Evolutionary conservation across 2,113 vertebrate species (phyloP).

Genomic region (Hirundichthys speculiger): DNA sequence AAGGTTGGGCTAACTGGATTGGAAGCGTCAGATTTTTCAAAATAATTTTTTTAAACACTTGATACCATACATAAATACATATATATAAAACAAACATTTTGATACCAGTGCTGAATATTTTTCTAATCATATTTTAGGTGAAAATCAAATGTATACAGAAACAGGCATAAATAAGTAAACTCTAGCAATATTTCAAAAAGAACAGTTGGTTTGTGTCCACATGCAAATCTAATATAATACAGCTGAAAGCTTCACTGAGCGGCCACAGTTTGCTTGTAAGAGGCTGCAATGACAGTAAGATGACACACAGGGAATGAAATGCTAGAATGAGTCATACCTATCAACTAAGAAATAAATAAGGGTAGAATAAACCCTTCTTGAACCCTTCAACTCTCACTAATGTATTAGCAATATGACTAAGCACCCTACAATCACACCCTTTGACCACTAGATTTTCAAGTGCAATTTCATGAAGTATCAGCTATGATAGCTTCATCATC

Average conservation of each 20-base stretch:
- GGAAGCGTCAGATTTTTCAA: no score
- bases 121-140: no score
- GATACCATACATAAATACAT: no score
- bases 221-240: constrained; percentile 1
- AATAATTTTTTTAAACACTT: no score
- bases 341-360: constrained; percentile 42
- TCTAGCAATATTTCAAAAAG: not conserved
- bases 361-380: constrained; percentile 34
- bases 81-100: no score
- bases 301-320: constrained; percentile 47
- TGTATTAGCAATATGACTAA: constrained; percentile 48
- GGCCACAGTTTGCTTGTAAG: constrained; percentile 21
- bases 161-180: no score
- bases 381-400: constrained; percentile 42
- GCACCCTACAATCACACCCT: constrained; percentile 41
- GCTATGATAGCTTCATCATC: constrained; percentile 37
- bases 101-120: no score
- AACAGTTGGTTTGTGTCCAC: constrained; percentile 12
- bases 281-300: constrained; percentile 43
- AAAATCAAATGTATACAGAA: no score
- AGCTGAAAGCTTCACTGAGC: constrained; percentile 9
- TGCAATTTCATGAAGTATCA: constrained; percentile 42
- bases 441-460: constrained; percentile 44
- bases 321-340: constrained; percentile 57
- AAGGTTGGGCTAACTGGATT: no score